Evolutionary conservation across 2,888 invertebrate species (phyloP).

Genomic region (Lacanobia oleracea): DNA sequence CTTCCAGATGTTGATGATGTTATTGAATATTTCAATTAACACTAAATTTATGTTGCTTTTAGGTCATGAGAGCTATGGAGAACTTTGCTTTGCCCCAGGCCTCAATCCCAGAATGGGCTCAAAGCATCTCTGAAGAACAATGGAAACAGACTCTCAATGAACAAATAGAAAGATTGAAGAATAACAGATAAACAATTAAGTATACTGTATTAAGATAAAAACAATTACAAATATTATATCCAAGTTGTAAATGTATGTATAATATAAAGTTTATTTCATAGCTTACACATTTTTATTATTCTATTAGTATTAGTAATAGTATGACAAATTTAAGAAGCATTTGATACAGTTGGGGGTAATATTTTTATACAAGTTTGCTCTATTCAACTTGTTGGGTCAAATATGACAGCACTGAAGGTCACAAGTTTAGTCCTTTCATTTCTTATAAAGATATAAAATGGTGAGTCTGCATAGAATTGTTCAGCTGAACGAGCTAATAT

Average conservation of each 20-base stretch:
- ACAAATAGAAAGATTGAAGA: slow-evolving; percentile 86
- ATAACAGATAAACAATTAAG: slow-evolving; percentile 73
- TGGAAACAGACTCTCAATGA: slow-evolving; percentile 93
- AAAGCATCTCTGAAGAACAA: slow-evolving; percentile 92
- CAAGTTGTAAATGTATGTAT: slow-evolving; percentile 34
- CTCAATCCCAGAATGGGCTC: slow-evolving; percentile 94
- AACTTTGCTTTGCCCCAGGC: slow-evolving; percentile 92
- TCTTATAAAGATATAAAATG: slow-evolving; percentile 94
- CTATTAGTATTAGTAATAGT: not conserved
- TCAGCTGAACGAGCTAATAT: slow-evolving; percentile 89
- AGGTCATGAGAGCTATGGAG: slow-evolving; percentile 93
- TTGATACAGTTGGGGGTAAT: not conserved
- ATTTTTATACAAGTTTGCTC: not conserved
- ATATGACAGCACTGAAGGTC: slow-evolving; percentile 93
- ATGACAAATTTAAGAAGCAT: not conserved
- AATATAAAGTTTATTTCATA: slow-evolving; percentile 35
- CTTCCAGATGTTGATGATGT: no score
- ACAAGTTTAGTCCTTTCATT: slow-evolving; percentile 92
- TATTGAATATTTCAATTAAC: not conserved
- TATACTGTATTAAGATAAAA: slow-evolving; percentile 37
- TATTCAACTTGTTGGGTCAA: slow-evolving; percentile 85
- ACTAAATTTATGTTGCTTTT: slow-evolving; percentile 60
- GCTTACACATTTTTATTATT: slow-evolving; percentile 24
- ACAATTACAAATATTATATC: slow-evolving; percentile 23
- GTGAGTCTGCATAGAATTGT: slow-evolving; percentile 91